These are phyloP conservation scores for Micronisus gabar DNA, from an alignment of 2,113 vertebrate genomes.

Conservation along the genomic window DNA sequence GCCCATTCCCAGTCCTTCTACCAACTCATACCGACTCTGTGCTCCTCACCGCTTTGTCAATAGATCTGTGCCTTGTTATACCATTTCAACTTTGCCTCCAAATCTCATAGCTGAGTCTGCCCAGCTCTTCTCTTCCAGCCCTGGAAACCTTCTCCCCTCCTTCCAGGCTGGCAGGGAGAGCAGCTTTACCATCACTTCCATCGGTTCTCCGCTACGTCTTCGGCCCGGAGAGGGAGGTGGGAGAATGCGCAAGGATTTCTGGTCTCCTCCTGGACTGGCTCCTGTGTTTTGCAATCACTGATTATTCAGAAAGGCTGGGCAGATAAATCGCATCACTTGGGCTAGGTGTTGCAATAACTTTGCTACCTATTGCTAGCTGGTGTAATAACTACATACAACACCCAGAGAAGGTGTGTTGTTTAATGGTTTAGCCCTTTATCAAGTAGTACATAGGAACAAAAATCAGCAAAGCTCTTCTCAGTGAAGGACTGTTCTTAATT, in stretches of 20 bases:
- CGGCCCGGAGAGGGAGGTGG: accelerated
- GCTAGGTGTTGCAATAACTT: not conserved
- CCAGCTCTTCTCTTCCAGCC: not conserved
- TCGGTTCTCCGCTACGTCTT: accelerated
- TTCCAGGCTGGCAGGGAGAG: not conserved
- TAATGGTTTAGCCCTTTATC: not conserved
- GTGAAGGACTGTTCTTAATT: not conserved
- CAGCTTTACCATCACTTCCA: not conserved
- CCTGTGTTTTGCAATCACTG: not conserved
- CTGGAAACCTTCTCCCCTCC: not conserved
- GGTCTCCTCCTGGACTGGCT: not conserved
- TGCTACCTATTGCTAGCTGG: not conserved
- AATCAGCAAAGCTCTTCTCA: not conserved
- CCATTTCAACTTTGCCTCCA: not conserved
- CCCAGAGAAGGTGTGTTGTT: not conserved
- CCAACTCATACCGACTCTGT: not conserved
- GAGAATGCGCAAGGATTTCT: not conserved
- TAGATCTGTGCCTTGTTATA: not conserved
- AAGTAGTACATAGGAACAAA: not conserved
- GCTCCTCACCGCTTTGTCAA: not conserved
- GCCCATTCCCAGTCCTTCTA: not conserved
- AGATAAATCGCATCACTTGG: not conserved
- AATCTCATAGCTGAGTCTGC: not conserved
- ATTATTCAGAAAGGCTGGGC: not conserved
- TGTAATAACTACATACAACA: not conserved